These are phyloP conservation scores for Ceratosolen solmsi DNA, from an alignment of 1,140 invertebrate species.

Conservation along the genomic window DNA sequence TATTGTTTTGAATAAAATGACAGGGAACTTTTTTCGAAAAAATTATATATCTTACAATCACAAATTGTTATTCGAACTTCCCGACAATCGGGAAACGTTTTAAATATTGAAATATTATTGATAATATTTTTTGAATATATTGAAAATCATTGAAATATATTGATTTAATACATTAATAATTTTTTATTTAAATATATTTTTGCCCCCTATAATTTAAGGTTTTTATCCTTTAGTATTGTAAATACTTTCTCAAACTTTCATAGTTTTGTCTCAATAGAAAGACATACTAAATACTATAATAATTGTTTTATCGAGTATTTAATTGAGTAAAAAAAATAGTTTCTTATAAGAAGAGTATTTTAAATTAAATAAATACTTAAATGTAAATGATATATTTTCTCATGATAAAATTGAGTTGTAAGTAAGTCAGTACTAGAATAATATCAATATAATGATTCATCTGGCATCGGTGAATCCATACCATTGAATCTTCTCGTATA, in stretches of 20 bases:
- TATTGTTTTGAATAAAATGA: too few relatives aligned
- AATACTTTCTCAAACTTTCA: slow-evolving; percentile 16
- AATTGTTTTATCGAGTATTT: too few relatives aligned
- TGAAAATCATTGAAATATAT: too few relatives aligned
- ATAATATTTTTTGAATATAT: too few relatives aligned
- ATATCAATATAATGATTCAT: neutral
- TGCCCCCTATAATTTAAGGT: too few relatives aligned
- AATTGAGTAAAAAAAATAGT: neutral
- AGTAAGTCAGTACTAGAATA: slow-evolving; percentile 15
- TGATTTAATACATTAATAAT: neutral
- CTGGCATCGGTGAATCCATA: neutral
- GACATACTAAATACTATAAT: neutral
- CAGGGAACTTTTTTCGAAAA: too few relatives aligned
- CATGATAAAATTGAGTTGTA: neutral
- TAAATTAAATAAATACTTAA: neutral
- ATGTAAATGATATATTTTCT: neutral
- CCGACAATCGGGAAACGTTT: neutral
- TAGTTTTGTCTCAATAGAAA: neutral
- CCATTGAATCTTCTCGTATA: neutral
- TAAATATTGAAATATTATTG: too few relatives aligned
- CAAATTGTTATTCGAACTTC: neutral
- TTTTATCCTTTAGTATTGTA: neutral
- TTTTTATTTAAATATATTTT: too few relatives aligned
- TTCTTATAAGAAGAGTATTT: neutral
- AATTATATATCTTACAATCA: neutral